Base-by-base conservation (phyloP, 2,113 vertebrate genomes). In the Alligator mississippiensis region DNA sequence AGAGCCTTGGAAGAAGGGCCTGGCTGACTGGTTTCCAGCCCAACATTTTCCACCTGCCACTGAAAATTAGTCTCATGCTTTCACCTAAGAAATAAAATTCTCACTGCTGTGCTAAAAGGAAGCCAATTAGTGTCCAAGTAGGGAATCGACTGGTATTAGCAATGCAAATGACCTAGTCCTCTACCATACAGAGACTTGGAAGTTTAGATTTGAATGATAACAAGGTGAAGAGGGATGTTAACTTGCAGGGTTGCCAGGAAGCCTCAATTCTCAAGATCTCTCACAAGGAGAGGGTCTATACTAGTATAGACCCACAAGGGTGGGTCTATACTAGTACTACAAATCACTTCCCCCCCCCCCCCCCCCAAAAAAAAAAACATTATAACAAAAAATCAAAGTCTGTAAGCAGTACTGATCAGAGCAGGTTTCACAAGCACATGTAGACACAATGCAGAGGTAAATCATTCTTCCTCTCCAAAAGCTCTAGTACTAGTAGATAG, bases 301-400 rank as follows among this genome's bases (percentile, higher is more conserved):
- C 94, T 77, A 72, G 77, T 90, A 91, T n/a, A n/a, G n/a, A n/a
- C 19, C 72, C 59, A 14, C 34, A 34, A 76, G 4, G 58, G 58
- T 89, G 85, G 86, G 88, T 84, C 85, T 87, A 83, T 90, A 88
- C 94, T 77, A 72, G 77, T 90, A 91, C 64, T 85, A 79, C 64
- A 75, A 75, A 28, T 66, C 27, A 0, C 77, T 93, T n/a, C n/a
- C n/a, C n/a, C n/a, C n/a, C n/a, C n/a, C n/a, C n/a, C n/a, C n/a
- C n/a, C n/a, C n/a, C n/a, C n/a, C n/a, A n/a, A 34, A 34, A 34
- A 34, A 34, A 9, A 47, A 47, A 47, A 47, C n/a, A n/a, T n/a
- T n/a, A n/a, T n/a, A n/a, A n/a, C n/a, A n/a, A n/a, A n/a, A n/a
- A n/a, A n/a, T n/a, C n/a, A 87, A 85, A 77, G 77, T 55, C 82